A percentile compares a stretch with the other conserved stretches of the same genome.
Conservation (phyloP, 2,888 invertebrate genomes). For the Synergus japonicus region DNA sequence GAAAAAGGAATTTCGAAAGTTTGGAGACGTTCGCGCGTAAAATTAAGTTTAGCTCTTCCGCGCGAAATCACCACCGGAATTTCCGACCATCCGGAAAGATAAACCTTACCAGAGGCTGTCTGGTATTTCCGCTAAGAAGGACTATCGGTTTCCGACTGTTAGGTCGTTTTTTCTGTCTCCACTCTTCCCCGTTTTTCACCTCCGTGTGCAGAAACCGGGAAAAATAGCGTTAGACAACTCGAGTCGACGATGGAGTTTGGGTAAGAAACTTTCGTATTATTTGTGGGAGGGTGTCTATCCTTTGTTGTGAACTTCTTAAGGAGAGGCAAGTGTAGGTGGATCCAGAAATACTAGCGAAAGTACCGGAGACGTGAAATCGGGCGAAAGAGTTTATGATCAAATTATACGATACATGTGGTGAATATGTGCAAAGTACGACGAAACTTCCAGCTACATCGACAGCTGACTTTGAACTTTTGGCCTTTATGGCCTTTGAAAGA, state of each 20-base stretch:
- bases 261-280: slow-evolving; percentile 57
- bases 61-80: slow-evolving; percentile 61
- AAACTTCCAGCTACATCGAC: slow-evolving; percentile 23
- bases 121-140: slow-evolving; percentile 63
- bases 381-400: slow-evolving; percentile 34
- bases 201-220: neutral
- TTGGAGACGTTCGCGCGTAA: slow-evolving; percentile 9
- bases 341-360: slow-evolving; percentile 15
- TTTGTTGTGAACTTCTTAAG: slow-evolving; percentile 47
- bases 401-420: slow-evolving; percentile 31
- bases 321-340: neutral
- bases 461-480: slow-evolving; percentile 25
- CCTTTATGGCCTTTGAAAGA: slow-evolving; percentile 16
- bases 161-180: slow-evolving; percentile 1
- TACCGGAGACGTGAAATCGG: slow-evolving; percentile 13
- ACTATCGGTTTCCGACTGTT: slow-evolving; percentile 32
- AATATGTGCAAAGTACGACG: slow-evolving; percentile 22
- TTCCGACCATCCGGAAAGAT: slow-evolving; percentile 58
- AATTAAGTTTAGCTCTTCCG: slow-evolving; percentile 22
- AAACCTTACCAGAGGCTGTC: slow-evolving; percentile 61
- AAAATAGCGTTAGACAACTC: slow-evolving; percentile 52
- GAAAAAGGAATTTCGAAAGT: slow-evolving; percentile 7
- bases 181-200: neutral
- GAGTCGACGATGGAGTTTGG: slow-evolving; percentile 53
- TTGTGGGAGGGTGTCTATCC: slow-evolving; percentile 46